Evolutionary conservation across 37 sponge, comb jelly and placozoan species (phyloP).

Genomic region (Axinella damicornis): DNA sequence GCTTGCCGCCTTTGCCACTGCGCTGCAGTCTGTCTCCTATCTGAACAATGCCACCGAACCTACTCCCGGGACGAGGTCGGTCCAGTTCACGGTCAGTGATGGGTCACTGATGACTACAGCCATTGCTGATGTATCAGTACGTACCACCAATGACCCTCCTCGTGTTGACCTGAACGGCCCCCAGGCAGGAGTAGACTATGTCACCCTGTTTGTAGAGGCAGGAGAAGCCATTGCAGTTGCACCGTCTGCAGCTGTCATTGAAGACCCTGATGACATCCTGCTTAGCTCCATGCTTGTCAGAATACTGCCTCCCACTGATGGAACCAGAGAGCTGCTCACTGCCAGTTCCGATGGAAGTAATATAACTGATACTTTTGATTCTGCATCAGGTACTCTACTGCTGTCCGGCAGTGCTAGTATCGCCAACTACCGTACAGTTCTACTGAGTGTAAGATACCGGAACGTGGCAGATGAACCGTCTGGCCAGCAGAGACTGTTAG

Average conservation of each 20-base stretch:
- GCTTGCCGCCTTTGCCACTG: conserved; percentile 2
- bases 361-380: background rate
- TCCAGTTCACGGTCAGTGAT: conserved; percentile 56
- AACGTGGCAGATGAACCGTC: conserved; percentile 69
- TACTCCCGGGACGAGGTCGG: conserved; percentile 15
- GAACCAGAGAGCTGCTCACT: conserved; percentile 22
- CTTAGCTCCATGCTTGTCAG: conserved; percentile 17
- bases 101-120: conserved; percentile 42
- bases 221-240: conserved; percentile 18
- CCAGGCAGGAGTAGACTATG: conserved; percentile 10
- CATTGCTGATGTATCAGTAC: conserved; percentile 33
- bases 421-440: conserved; percentile 19
- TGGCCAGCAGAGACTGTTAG: conserved; percentile 22
- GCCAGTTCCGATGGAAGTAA: background rate
- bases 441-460: conserved; percentile 42
- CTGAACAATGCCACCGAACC: conserved; percentile 67
- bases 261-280: conserved; percentile 46
- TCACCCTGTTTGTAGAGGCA: conserved; percentile 43
- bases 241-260: conserved; percentile 10
- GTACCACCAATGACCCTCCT: conserved; percentile 65
- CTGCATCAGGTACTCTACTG: background rate
- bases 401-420: conserved; percentile 7
- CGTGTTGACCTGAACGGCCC: conserved; percentile 63
- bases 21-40: conserved; percentile 20
- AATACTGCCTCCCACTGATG: conserved; percentile 21